Base-by-base conservation (phyloP, 2,113 vertebrate species). In the Embiotoca jacksoni region DNA sequence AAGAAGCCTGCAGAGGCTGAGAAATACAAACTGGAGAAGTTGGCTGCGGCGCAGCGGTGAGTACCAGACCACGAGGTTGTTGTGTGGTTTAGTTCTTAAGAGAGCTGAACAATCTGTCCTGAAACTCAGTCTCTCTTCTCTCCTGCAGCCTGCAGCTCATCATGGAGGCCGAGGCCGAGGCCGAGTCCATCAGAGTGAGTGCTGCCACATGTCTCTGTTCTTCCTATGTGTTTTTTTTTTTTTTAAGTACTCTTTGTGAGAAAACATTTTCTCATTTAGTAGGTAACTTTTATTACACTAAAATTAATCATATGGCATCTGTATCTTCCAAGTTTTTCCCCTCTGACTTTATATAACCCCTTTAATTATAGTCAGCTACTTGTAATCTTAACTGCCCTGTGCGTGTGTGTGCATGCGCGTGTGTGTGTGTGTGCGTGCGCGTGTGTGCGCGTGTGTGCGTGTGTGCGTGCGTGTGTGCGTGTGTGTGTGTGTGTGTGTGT, bases 141-240 rank as follows among this genome's bases (percentile, higher is more conserved):
- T 59, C 37, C n/a, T 63, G 36, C 58, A 97, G 96, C 79, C 78
- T 93, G 63, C 95, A 96, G 89, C 92, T 97, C 64, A 96, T 98
- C 79, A 97, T 97, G 95, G 95, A 97, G 89, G 97, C 96, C 0
- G 97, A 98, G 69, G 97, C 97, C 0, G 96, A 98, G 75, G 96
- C 96, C 0, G 96, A 97, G 76, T 80, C 96, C 16, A 94, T 97
- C 87, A 92, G 78, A 90, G 97, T 97, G 88, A 96, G 96, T 93
- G 2, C 32, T 64, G 6, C 16, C 2, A 2, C 3, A 2, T 30
- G 5, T 13, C 4, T 4, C 6, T 33, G 23, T 64, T 37, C 30
- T 63, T 2, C 3, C 15, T 59, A 30, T 67, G 16, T 44, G 47
- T 5, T 14, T 32, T 13, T 13, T 14, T 13, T 14, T 55, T 33